A percentile compares a stretch with the other conserved stretches of the same genome.
These are phyloP conservation scores for Sebastes taczanowskii DNA, from an alignment of 2,797 vertebrate genomes.

Conservation along the genomic window DNA sequence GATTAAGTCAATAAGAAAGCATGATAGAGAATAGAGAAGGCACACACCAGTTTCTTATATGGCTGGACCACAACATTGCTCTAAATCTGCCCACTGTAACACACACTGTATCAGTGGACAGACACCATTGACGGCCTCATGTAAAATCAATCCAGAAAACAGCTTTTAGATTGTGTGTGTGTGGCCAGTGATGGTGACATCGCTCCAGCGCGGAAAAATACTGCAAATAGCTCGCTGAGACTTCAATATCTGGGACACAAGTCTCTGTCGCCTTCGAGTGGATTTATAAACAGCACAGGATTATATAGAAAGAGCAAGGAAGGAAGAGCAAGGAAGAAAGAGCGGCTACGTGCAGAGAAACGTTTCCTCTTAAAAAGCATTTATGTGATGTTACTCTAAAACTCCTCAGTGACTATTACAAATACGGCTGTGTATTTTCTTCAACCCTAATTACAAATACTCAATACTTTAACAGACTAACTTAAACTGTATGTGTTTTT, in stretches of 20 bases:
- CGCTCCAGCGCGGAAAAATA: constrained; percentile 31
- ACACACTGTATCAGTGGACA: background rate
- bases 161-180: constrained; percentile 29
- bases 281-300: constrained; percentile 27
- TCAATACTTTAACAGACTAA: background rate
- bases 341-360: background rate
- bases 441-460: background rate
- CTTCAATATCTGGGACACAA: constrained; percentile 35
- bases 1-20: background rate
- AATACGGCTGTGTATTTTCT: too few species aligned
- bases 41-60: background rate
- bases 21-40: background rate
- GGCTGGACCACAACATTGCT: background rate
- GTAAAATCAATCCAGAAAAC: constrained; percentile 59
- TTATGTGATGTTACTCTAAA: too few species aligned
- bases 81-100: background rate
- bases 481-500: background rate
- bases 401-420: too few species aligned
- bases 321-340: background rate
- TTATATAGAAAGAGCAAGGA: constrained; percentile 1
- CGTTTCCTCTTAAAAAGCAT: too few species aligned
- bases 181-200: constrained; percentile 22
- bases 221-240: background rate
- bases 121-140: constrained; percentile 15
- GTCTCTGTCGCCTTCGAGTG: constrained; percentile 6